A percentile compares a stretch with the other conserved stretches of the same genome.
phyloP scores from a whole-genome alignment of 2,113 vertebrate genomes.

The Marcusenius ussheri region DNA sequence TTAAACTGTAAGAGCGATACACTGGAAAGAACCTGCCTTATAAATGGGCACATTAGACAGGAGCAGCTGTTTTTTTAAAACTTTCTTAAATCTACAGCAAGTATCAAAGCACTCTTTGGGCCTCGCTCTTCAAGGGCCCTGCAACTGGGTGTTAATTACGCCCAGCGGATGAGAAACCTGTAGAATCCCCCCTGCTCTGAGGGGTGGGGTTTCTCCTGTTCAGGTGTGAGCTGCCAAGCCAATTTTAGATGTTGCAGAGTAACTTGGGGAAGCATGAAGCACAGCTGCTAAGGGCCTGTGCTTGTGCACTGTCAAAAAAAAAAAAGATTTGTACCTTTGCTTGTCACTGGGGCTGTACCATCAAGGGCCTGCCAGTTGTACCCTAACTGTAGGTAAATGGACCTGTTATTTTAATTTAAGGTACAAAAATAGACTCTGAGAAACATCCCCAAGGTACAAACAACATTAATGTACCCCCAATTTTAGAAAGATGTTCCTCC shows the following conservation, averaged over 20 bases:
- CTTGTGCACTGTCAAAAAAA: background rate
- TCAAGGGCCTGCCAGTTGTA: too few relatives aligned
- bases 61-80: conserved; percentile 37
- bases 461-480: too few relatives aligned
- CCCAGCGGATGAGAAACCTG: background rate
- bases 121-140: conserved; percentile 40
- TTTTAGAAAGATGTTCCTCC: too few relatives aligned
- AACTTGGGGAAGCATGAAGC: background rate
- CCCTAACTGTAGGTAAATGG: background rate
- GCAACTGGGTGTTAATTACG: conserved; percentile 37
- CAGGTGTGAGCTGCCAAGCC: background rate
- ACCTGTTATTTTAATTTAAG: background rate
- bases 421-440: background rate
- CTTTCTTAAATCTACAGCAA: conserved; percentile 36
- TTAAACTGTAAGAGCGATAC: conserved; percentile 48
- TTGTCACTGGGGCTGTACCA: background rate
- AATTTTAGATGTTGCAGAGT: background rate
- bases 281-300: background rate
- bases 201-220: background rate
- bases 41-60: conserved; percentile 47
- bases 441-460: background rate
- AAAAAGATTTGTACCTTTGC: background rate
- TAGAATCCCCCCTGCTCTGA: background rate
- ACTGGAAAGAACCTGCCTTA: conserved; percentile 36
- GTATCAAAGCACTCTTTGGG: conserved; percentile 43